These are phyloP conservation scores for Sylvietta virens DNA, from an alignment of 2,113 vertebrate genomes.

Conservation along the genomic window DNA sequence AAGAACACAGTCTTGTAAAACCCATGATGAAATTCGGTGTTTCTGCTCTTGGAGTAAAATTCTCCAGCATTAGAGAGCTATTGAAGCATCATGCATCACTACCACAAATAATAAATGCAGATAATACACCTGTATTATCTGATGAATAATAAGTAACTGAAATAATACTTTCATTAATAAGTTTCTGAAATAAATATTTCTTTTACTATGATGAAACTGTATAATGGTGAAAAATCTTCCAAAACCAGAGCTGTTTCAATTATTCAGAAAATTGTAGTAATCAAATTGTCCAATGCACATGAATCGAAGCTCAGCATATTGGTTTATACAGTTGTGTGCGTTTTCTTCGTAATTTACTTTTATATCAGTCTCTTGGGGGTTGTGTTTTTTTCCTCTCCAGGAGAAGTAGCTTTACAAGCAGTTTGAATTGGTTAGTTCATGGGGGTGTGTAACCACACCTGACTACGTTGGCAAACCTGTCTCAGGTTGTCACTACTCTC, in stretches of 20 bases:
- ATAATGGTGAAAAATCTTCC: background rate
- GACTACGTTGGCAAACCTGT: background rate
- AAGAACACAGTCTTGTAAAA: background rate
- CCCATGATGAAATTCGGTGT: background rate
- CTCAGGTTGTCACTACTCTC: background rate
- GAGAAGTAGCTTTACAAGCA: background rate
- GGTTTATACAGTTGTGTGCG: background rate
- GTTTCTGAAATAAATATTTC: background rate
- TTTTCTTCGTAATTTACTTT: background rate
- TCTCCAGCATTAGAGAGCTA: background rate
- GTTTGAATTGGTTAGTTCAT: background rate
- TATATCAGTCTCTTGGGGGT: background rate
- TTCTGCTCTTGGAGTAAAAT: slow-evolving; percentile 2
- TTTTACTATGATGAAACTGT: background rate
- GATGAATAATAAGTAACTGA: slow-evolving; percentile 13
- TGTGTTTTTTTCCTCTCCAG: background rate
- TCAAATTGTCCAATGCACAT: background rate
- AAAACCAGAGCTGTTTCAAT: background rate
- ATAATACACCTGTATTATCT: background rate
- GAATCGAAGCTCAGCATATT: background rate
- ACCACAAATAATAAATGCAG: slow-evolving; percentile 4
- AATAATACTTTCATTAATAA: background rate
- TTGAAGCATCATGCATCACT: slow-evolving; percentile 8
- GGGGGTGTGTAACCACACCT: background rate
- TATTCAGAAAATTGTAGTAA: background rate